phyloP scores from a whole-genome alignment of 2,113 vertebrate species.

The Cryptoleucopteryx plumbea region DNA sequence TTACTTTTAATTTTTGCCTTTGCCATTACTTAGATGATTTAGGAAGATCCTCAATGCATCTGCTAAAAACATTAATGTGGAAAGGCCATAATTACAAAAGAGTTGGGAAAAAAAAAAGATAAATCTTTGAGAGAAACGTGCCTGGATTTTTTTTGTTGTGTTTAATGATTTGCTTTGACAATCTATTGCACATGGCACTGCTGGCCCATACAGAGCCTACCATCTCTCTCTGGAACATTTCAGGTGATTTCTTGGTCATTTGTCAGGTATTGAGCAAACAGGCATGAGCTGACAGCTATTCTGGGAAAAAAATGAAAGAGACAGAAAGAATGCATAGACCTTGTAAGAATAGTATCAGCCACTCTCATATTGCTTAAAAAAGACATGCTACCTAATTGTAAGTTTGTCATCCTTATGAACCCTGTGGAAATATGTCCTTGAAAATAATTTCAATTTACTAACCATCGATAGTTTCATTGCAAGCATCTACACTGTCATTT shows the following conservation, averaged over 20 bases:
- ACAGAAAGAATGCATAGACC: neutral
- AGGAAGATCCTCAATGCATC: neutral
- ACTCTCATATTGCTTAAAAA: neutral
- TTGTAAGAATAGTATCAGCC: neutral
- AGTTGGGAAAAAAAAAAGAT: neutral
- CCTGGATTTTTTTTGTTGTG: neutral
- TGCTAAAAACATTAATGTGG: neutral
- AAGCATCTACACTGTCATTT: neutral
- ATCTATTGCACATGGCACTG: neutral
- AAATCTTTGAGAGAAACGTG: neutral
- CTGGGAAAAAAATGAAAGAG: neutral
- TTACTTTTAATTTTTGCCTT: neutral
- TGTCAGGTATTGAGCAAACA: neutral
- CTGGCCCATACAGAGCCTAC: neutral
- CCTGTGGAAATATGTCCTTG: neutral
- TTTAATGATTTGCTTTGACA: neutral
- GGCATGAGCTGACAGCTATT: neutral
- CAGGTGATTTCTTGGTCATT: neutral
- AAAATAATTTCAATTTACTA: neutral
- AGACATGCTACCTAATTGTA: neutral
- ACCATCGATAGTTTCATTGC: neutral
- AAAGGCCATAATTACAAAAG: neutral
- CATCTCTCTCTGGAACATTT: neutral
- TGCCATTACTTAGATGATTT: neutral
- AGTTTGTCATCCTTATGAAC: neutral